These are phyloP conservation scores for Cranoglanis bouderius DNA, from an alignment of 2,113 vertebrate species.

Conservation along the genomic window DNA sequence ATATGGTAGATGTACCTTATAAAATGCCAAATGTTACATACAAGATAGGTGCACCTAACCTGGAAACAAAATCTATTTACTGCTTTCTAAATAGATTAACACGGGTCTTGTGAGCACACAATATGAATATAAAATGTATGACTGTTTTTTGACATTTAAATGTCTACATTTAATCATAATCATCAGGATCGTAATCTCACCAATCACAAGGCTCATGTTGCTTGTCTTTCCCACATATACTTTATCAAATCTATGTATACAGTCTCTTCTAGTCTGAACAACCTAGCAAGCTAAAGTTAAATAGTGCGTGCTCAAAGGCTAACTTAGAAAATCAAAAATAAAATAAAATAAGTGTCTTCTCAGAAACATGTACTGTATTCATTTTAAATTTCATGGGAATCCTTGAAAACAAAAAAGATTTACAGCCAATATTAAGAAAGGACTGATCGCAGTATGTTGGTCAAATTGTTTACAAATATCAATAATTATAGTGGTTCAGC, in stretches of 20 bases:
- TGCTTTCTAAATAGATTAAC: too few relatives aligned
- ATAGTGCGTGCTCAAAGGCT: background rate
- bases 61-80: too few relatives aligned
- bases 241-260: background rate
- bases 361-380: background rate
- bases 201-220: background rate
- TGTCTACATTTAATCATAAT: too few relatives aligned
- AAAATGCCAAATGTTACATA: too few relatives aligned
- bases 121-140: too few relatives aligned
- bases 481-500: background rate
- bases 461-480: background rate
- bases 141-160: too few relatives aligned
- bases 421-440: too few relatives aligned
- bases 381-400: background rate
- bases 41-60: too few relatives aligned
- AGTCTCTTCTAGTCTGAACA: background rate
- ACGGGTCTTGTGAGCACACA: too few relatives aligned
- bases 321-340: background rate
- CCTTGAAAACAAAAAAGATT: background rate
- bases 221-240: background rate
- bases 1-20: too few relatives aligned
- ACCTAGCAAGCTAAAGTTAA: background rate
- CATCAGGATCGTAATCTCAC: background rate
- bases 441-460: background rate
- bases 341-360: background rate